phyloP scores from a whole-genome alignment of 2,113 vertebrate species.

The Aepyceros melampus region DNA sequence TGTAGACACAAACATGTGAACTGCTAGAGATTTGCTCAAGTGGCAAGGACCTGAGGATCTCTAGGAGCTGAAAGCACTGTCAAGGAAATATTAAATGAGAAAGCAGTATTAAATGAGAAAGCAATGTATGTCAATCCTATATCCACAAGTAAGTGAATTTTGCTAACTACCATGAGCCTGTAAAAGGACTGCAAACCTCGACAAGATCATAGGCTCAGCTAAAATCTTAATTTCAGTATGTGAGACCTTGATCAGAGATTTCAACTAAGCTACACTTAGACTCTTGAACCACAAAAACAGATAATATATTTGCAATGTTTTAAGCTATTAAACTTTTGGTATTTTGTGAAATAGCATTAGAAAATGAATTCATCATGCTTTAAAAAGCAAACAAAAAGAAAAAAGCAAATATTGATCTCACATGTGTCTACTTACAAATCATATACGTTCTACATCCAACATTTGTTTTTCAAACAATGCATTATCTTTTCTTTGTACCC shows the following conservation, averaged over 20 bases:
- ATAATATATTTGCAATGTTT: not conserved
- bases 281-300: not conserved
- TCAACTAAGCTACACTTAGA: not conserved
- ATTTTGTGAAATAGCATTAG: not conserved
- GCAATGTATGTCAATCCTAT: not conserved
- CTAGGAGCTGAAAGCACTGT: not conserved
- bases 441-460: not conserved
- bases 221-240: not conserved
- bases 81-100: not conserved
- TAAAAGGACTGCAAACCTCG: not conserved
- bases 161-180: not conserved
- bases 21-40: not conserved
- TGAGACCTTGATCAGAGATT: not conserved
- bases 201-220: not conserved
- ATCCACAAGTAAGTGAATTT: not conserved
- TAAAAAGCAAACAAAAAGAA: not conserved
- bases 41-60: not conserved
- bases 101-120: not conserved
- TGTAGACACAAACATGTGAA: not conserved
- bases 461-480: slow-evolving; percentile 19
- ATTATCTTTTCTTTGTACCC: not conserved
- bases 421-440: not conserved
- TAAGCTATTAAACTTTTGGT: not conserved
- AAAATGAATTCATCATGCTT: slow-evolving; percentile 3
- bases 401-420: not conserved